phyloP scores from a whole-genome alignment of 2,113 vertebrate genomes.

The Syngnathus typhle region DNA sequence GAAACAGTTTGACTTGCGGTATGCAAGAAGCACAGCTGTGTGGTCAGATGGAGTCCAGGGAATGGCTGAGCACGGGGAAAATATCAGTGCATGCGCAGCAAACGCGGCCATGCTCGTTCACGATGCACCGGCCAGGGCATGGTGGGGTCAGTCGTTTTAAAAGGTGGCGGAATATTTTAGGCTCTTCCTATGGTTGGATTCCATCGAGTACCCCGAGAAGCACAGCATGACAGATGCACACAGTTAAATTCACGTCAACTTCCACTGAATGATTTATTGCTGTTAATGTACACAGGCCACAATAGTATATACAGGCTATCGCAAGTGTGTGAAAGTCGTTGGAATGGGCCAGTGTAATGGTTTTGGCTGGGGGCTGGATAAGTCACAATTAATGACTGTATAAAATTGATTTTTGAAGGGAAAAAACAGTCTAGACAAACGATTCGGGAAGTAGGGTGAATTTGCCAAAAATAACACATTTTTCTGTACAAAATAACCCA shows the following conservation, averaged over 20 bases:
- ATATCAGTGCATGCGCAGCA: constrained; percentile 31
- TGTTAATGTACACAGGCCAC: neutral
- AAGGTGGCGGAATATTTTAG: constrained; percentile 28
- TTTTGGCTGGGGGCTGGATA: neutral
- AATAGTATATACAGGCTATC: neutral
- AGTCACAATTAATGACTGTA: too few relatives aligned
- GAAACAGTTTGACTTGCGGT: constrained; percentile 52
- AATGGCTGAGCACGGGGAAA: constrained; percentile 59
- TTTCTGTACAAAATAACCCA: too few relatives aligned
- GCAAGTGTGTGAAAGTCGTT: neutral
- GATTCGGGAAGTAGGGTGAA: too few relatives aligned
- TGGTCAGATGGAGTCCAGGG: constrained; percentile 49
- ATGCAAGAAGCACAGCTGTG: constrained; percentile 58
- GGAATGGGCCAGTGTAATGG: neutral
- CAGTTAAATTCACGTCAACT: neutral
- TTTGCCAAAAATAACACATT: too few relatives aligned
- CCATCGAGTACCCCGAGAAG: neutral
- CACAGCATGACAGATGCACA: neutral
- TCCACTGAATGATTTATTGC: neutral
- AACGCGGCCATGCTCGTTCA: constrained; percentile 31
- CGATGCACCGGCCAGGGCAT: constrained; percentile 14
- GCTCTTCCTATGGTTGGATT: constrained; percentile 12
- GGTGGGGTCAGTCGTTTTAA: constrained; percentile 37
- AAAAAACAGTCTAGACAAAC: too few relatives aligned
- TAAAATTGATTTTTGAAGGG: too few relatives aligned